These are phyloP conservation scores for Burhinus bistriatus DNA, from an alignment of 2,113 vertebrate species.

Conservation along the genomic window DNA sequence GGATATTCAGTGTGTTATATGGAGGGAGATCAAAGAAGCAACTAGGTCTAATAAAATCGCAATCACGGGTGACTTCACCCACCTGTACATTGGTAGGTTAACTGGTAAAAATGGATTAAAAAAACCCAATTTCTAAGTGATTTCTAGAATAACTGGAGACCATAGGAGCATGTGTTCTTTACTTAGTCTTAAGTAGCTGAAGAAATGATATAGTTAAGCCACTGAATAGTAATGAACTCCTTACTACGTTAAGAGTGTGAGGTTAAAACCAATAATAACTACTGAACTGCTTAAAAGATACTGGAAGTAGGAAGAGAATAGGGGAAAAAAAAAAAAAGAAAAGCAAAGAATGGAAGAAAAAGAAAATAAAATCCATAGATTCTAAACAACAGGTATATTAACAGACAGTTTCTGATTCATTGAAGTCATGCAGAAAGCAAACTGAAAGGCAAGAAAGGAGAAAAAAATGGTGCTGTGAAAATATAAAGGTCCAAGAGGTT, in stretches of 20 bases:
- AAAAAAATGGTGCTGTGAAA: background rate
- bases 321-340: no score
- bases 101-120: background rate
- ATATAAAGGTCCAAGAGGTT: background rate
- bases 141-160: background rate
- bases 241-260: accelerated
- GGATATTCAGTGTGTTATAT: background rate
- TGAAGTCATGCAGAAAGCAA: background rate
- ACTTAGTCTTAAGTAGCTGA: background rate
- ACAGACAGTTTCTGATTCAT: background rate
- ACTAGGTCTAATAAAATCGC: background rate
- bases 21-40: background rate
- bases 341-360: background rate
- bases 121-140: background rate
- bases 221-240: background rate
- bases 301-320: background rate
- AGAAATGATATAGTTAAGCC: background rate
- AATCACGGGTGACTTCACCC: background rate
- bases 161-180: background rate
- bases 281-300: background rate
- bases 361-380: background rate
- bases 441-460: background rate
- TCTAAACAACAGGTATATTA: background rate
- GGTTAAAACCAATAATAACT: background rate
- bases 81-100: background rate